phyloP scores from a whole-genome alignment of 2,797 vertebrate species.

The Vireo griseus region DNA sequence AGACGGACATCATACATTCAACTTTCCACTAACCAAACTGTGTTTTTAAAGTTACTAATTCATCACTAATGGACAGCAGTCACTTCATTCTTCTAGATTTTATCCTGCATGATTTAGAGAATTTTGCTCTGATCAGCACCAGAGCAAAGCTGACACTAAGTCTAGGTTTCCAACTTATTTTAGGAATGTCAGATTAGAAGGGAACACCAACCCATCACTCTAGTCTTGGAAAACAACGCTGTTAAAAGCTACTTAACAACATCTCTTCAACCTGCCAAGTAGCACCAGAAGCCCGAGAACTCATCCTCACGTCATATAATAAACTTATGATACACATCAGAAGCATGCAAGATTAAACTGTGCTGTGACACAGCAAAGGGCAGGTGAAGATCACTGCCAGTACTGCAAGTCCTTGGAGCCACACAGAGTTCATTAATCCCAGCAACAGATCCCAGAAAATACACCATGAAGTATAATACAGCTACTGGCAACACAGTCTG shows the following conservation, averaged over 20 bases:
- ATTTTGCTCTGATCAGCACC: background rate
- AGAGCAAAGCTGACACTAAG: background rate
- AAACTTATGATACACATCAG: background rate
- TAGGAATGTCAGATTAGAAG: background rate
- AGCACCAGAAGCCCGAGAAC: background rate
- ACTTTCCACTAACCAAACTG: background rate
- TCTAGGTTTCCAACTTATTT: background rate
- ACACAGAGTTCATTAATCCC: background rate
- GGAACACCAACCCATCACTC: background rate
- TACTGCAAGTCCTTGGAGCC: background rate
- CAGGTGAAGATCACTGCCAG: background rate
- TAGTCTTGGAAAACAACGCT: background rate
- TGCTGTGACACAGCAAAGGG: background rate
- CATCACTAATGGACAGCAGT: background rate
- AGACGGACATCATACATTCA: background rate
- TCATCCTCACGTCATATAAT: background rate
- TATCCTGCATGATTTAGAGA: background rate
- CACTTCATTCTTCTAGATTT: background rate
- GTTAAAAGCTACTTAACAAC: background rate
- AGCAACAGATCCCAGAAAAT: background rate
- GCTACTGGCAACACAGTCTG: background rate
- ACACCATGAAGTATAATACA: fast-evolving
- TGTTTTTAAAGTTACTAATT: background rate
- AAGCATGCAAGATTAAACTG: background rate
- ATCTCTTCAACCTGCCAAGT: background rate